These are phyloP conservation scores for Sylvicola fuscatus DNA, from an alignment of 2,888 invertebrate genomes.

Conservation along the genomic window DNA sequence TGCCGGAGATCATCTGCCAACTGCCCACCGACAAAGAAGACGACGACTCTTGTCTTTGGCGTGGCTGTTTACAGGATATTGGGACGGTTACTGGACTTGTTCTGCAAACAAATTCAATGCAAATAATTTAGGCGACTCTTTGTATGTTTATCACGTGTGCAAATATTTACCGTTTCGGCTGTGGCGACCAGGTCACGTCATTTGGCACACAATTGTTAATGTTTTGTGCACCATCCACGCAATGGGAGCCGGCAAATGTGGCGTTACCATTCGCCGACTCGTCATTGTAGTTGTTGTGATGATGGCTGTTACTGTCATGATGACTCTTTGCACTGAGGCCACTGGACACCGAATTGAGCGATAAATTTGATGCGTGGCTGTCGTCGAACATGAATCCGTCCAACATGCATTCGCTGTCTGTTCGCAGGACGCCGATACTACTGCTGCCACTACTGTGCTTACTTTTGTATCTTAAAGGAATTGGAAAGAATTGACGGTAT, in stretches of 20 bases:
- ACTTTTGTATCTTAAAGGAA: constrained; percentile 6
- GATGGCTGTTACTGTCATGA: constrained; percentile 12
- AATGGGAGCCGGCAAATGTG: background rate
- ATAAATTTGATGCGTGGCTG: constrained; percentile 32
- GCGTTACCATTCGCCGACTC: constrained; percentile 12
- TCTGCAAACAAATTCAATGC: constrained; percentile 14
- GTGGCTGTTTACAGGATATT: constrained; percentile 21
- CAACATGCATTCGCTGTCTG: constrained; percentile 30
- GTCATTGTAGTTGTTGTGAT: constrained; percentile 14
- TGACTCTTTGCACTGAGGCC: constrained; percentile 30
- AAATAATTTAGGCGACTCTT: background rate
- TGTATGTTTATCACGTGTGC: background rate
- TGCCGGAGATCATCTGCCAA: constrained; percentile 48
- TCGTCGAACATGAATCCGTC: constrained; percentile 30
- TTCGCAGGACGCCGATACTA: constrained; percentile 22
- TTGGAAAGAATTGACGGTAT: background rate
- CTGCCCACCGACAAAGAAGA: constrained; percentile 23
- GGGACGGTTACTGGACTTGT: constrained; percentile 47
- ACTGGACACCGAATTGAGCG: constrained; percentile 36
- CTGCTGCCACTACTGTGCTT: constrained; percentile 11
- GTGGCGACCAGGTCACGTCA: constrained; percentile 19
- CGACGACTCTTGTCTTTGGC: constrained; percentile 16
- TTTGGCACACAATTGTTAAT: constrained; percentile 5
- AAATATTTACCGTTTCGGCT: constrained; percentile 7
- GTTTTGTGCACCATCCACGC: constrained; percentile 4